Evolutionary conservation across 2,797 vertebrate genomes (phyloP), one percentile per base, ranked within the genome.

Genomic region (Centropyge bicolor): DNA sequence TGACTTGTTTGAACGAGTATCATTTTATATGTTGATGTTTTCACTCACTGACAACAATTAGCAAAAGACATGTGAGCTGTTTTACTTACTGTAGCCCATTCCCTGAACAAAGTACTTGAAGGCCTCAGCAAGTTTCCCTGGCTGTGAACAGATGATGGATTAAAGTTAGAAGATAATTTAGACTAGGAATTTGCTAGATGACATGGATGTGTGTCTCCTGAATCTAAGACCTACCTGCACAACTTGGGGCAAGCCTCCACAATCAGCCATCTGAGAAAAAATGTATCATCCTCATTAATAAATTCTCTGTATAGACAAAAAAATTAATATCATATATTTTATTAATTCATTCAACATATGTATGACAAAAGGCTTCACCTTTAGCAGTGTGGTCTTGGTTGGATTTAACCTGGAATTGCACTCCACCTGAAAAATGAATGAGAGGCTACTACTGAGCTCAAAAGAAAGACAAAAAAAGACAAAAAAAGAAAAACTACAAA

Each of bases 381-480:
- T 99, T 62, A 99, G 90, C 71, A 99, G 94, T 41, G 98, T 98
- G 71, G 97, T 98, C 93, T 97, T 98, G 82, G 95, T 95, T 52
- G 98, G 98, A 89, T 98, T 98, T 94, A 99, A 96, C 91, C 98
- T 97, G 82, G 98, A 97, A 92, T 99, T 99, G 89, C 98, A 99
- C 94, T 99, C 98, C 90, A 99, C 98, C 98, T 99, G 80, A 78
- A 93, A 90, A 19, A 83, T 9, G 7, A 76, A 49, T 4, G 2
- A 81, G 10, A 69, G 17, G 7, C 80, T 54, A 59, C 8, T 11
- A 38, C 1, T 8, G n/a, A 51, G 43, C 20, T 70, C 0, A n/a
- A 22, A 16, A n/a, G n/a, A 31, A 54, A 22, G 1, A 55, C 0
- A 45, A 49, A 45, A n/a, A n/a, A n/a, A n/a, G n/a, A n/a, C n/a